These are phyloP conservation scores for Cheilosia scutellata DNA, from an alignment of 2,888 invertebrate species.

Conservation along the genomic window DNA sequence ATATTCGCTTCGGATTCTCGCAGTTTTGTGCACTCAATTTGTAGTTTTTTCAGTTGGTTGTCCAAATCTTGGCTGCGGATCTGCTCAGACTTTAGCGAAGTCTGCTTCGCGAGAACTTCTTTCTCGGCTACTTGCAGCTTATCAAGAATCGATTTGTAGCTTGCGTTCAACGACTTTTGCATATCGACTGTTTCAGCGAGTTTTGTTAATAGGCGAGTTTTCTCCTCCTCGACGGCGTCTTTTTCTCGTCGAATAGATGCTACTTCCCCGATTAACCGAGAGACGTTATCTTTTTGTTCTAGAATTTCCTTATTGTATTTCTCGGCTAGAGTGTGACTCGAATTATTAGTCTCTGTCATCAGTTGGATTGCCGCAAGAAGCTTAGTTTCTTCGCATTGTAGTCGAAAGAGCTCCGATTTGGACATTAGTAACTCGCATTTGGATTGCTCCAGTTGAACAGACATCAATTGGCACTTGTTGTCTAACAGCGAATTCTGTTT, in stretches of 20 bases:
- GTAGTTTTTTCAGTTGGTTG: constrained; percentile 61
- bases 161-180: constrained; percentile 66
- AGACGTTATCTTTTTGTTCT: constrained; percentile 77
- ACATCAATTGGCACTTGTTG: constrained; percentile 60
- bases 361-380: constrained; percentile 66
- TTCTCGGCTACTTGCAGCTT: constrained; percentile 75
- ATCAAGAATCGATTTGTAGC: constrained; percentile 72
- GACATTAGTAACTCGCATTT: constrained; percentile 60
- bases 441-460: constrained; percentile 61
- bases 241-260: constrained; percentile 77
- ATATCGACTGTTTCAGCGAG: constrained; percentile 69
- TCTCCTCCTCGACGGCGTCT: constrained; percentile 75
- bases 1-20: constrained; percentile 69
- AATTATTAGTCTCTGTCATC: constrained; percentile 64
- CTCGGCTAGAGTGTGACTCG: constrained; percentile 52
- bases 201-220: constrained; percentile 60
- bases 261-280: constrained; percentile 77
- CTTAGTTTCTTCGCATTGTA: constrained; percentile 41
- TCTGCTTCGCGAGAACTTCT: constrained; percentile 74
- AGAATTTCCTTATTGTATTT: constrained; percentile 71
- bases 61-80: constrained; percentile 66
- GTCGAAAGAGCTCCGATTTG: constrained; percentile 52
- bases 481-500: constrained; percentile 61
- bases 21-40: constrained; percentile 76
- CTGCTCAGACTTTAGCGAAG: constrained; percentile 75